These are phyloP conservation scores for Scaptodrosophila latifasciaeformis DNA, from an alignment of 2,888 invertebrate genomes.

Conservation along the genomic window DNA sequence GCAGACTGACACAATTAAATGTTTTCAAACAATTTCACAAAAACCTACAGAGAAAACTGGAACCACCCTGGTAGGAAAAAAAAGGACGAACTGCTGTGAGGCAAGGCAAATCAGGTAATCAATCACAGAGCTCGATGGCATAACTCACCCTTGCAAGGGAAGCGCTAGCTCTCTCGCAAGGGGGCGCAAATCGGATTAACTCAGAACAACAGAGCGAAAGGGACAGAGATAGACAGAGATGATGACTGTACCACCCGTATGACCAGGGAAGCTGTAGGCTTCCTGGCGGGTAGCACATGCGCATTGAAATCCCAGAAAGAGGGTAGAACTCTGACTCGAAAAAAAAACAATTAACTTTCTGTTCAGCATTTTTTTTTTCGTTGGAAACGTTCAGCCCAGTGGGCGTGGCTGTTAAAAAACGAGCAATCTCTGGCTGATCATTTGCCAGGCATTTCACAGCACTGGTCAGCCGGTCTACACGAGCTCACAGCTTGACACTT, in stretches of 20 bases:
- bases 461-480: slow-evolving; percentile 31
- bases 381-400: slow-evolving; percentile 1
- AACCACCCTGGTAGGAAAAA: background rate
- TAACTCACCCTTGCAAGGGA: slow-evolving; percentile 47
- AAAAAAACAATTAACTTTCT: slow-evolving; percentile 57
- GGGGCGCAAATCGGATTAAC: slow-evolving; percentile 65
- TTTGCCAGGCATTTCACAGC: slow-evolving; percentile 29
- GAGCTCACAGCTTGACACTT: slow-evolving; percentile 40
- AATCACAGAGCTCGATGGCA: slow-evolving; percentile 56
- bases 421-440: slow-evolving; percentile 45
- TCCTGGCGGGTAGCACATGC: slow-evolving; percentile 1
- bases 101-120: slow-evolving; percentile 48
- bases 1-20: slow-evolving; percentile 35
- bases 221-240: no score
- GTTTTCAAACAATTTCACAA: slow-evolving; percentile 37
- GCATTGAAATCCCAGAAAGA: background rate
- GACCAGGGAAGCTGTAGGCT: slow-evolving; percentile 55
- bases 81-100: background rate
- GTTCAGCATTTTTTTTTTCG: slow-evolving; percentile 20
- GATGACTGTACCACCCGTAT: slow-evolving; percentile 51
- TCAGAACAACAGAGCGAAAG: slow-evolving; percentile 38
- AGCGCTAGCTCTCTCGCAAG: no score
- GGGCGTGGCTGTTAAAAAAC: slow-evolving; percentile 48
- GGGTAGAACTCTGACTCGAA: background rate
- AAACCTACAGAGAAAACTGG: background rate